Conservation (phyloP, 2,113 vertebrate genomes). For the Python bivittatus region DNA sequence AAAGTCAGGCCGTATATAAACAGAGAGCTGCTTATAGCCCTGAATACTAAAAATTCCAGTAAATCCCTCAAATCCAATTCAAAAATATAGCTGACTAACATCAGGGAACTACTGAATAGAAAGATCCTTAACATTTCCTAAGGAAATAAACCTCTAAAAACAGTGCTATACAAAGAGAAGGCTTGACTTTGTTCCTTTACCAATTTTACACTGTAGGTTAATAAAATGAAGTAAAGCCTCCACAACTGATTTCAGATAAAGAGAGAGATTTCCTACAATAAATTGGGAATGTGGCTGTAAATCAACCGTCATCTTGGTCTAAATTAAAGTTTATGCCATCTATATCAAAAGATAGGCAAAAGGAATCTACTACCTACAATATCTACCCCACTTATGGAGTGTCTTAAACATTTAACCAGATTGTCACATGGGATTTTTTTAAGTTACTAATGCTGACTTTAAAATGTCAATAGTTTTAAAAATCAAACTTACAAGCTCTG, state of each 20-base stretch:
- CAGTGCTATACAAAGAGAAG: not conserved
- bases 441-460: not conserved
- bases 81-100: not conserved
- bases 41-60: not conserved
- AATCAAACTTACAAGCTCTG: not conserved
- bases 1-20: not conserved
- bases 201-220: not conserved
- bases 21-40: not conserved
- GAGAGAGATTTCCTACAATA: not conserved
- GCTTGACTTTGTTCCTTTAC: not conserved
- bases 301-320: not conserved
- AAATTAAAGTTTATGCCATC: conserved; percentile 3
- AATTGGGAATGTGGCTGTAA: not conserved
- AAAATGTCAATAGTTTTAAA: not conserved
- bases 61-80: not conserved
- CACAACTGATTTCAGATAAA: not conserved
- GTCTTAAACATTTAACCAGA: not conserved
- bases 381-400: not conserved
- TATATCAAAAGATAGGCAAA: not conserved
- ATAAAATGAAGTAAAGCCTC: not conserved
- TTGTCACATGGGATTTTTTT: not conserved
- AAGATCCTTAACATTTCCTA: not conserved
- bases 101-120: not conserved
- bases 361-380: not conserved
- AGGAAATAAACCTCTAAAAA: not conserved